Conservation (phyloP, 2,797 vertebrate species). For the Trachurus trachurus region DNA sequence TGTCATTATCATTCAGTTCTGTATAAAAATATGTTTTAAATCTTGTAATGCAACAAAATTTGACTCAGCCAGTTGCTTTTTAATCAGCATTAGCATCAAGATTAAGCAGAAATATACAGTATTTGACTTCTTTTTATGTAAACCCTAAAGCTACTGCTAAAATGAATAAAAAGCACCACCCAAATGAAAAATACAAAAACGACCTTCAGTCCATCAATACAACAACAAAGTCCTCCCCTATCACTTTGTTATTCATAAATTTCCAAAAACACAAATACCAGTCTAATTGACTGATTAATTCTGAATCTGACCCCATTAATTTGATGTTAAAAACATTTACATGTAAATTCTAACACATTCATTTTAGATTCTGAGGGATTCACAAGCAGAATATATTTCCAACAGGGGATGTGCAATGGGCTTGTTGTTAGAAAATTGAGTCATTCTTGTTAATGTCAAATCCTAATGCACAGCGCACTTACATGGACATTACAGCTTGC, state of each 20-base stretch:
- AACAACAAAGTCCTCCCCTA: neutral
- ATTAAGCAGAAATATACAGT: neutral
- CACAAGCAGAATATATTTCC: neutral
- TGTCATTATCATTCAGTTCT: neutral
- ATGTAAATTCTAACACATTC: neutral
- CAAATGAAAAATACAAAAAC: neutral
- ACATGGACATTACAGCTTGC: conserved; percentile 75
- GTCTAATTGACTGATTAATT: conserved; percentile 1
- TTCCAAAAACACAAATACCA: neutral
- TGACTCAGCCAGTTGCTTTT: neutral
- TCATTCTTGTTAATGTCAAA: neutral
- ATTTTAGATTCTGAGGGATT: neutral
- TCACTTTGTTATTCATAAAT: neutral
- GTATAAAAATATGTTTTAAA: neutral
- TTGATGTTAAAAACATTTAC: neutral
- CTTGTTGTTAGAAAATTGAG: neutral
- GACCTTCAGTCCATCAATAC: neutral
- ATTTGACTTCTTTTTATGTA: neutral
- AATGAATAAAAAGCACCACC: neutral
- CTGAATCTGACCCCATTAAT: neutral
- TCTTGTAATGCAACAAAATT: neutral
- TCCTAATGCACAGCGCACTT: conserved; percentile 53
- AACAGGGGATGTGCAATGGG: neutral
- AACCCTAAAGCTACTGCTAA: neutral
- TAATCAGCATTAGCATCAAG: neutral